Base-by-base conservation (phyloP, 2,888 invertebrate genomes). In the Chesias legatella region DNA sequence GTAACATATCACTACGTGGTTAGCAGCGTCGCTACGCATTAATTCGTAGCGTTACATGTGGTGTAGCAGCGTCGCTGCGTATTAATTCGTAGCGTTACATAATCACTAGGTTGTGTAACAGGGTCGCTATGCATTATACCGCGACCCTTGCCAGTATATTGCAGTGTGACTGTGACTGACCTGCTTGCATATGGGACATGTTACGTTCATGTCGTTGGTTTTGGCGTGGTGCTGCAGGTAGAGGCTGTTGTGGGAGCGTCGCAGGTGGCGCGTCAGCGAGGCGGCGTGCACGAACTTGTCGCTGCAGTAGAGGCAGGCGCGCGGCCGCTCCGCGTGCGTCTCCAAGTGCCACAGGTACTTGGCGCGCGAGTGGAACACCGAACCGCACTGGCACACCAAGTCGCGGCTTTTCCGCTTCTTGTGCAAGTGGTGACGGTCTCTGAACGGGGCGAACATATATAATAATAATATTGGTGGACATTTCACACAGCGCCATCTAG, bases 331-430 rank as follows among this genome's bases (percentile, higher is more conserved):
- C 4, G 45, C 45, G 81, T 96, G 96, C 3, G 93, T 94, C 79
- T 96, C 96, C 64, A 93, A 91, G 82, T 97, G 96, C 94, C 95
- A 95, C 2, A 91, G 91, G 54, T 95, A 90, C 76, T 95, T 95
- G 56, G 94, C 94, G 67, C 93, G 93, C 34, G 95, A 94, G 64
- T 94, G 94, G 77, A 95, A 92, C 42, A 95, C 92, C 56, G 93
- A 93, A 25, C 95, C 95, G 77, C 95, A 95, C 47, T 91, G 90
- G 67, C 94, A 94, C 52, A 94, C 92, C 70, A 90, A 94, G 72
- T 94, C 94, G 70, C 86, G 85, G 25, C 80, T 84, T 59, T 93
- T 93, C 48, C 91, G 90, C 68, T 93, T 93, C 67, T 93, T 89
- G 54, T 92, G 91, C 26, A 93, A 85, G 81, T 96, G 95, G 64